Conservation (phyloP, 2,113 vertebrate species). For the Anguilla japonica region DNA sequence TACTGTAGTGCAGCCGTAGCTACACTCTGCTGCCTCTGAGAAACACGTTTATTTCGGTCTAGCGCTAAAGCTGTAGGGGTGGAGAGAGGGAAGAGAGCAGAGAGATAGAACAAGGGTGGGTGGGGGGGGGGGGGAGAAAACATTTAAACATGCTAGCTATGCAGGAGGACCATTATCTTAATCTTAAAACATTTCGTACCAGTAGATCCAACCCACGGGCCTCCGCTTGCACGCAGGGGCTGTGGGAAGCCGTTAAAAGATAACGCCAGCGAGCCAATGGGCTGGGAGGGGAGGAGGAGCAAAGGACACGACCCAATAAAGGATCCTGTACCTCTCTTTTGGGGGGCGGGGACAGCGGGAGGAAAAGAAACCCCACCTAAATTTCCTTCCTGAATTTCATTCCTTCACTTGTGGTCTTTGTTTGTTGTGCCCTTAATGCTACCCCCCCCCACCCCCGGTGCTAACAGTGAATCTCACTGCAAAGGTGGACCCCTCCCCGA, state of each 20-base stretch:
- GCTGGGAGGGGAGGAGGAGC: conserved; percentile 17
- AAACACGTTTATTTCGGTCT: conserved; percentile 25
- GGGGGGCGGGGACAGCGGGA: not conserved
- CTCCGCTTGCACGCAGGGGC: conserved; percentile 64
- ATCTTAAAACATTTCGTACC: conserved; percentile 71
- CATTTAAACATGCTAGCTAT: conserved; percentile 62
- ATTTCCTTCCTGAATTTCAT: no score
- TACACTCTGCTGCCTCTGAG: conserved; percentile 13
- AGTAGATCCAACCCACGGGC: conserved; percentile 65
- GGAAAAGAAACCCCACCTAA: no score
- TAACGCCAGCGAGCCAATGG: conserved; percentile 39
- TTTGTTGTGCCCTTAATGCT: no score
- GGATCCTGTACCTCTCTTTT: not conserved
- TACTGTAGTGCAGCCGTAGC: conserved; percentile 1
- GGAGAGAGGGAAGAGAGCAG: not conserved
- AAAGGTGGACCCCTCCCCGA: no score
- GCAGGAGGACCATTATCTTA: conserved; percentile 68
- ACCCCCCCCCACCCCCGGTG: no score
- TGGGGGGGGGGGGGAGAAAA: conserved; percentile 24
- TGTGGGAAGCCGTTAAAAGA: conserved; percentile 45
- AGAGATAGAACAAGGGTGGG: not conserved
- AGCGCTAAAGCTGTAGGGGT: not conserved
- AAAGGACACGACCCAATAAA: not conserved
- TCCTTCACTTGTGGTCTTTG: no score
- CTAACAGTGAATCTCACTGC: no score